These are phyloP conservation scores for Orthosia gracilis DNA, from an alignment of 2,888 invertebrate species.

Conservation along the genomic window DNA sequence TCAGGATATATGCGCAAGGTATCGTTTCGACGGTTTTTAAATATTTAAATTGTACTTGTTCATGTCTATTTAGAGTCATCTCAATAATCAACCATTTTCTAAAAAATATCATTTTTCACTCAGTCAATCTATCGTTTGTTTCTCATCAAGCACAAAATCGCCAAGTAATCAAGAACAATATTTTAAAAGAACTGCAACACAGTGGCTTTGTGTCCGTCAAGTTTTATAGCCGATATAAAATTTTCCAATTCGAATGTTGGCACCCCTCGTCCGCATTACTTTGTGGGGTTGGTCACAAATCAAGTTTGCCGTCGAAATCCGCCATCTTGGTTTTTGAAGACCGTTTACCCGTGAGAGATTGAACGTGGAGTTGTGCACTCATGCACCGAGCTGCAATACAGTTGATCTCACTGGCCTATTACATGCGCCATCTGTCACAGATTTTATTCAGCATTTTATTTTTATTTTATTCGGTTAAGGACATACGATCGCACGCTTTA, in stretches of 20 bases:
- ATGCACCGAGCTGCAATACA: conserved; percentile 58
- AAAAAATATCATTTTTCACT: too few relatives aligned
- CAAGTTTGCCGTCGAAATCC: conserved; percentile 75
- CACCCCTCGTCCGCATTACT: conserved; percentile 76
- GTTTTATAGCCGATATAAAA: conserved; percentile 73
- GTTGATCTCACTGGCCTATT: conserved; percentile 60
- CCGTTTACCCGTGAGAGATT: conserved; percentile 75
- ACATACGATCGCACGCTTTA: conserved; percentile 1
- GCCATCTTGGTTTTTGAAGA: conserved; percentile 80
- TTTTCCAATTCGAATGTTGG: conserved; percentile 80
- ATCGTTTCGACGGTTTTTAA: too few relatives aligned
- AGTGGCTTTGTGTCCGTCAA: conserved; percentile 58
- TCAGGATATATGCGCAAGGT: too few relatives aligned
- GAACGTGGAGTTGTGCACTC: conserved; percentile 70
- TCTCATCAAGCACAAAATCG: too few relatives aligned
- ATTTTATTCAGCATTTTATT: conserved; percentile 39
- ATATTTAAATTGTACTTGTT: too few relatives aligned
- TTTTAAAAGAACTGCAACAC: conserved; percentile 18
- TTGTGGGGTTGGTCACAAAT: conserved; percentile 80
- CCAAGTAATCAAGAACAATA: conserved; percentile 19
- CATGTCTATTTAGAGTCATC: too few relatives aligned
- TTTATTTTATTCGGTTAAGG: conserved; percentile 39
- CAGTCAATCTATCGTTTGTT: too few relatives aligned
- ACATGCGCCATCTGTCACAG: conserved; percentile 58
- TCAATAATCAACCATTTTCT: too few relatives aligned